A percentile compares a stretch with the other conserved stretches of the same genome.
These are phyloP conservation scores for Poliocrania exsul DNA, from an alignment of 2,797 vertebrate genomes.

Conservation along the genomic window DNA sequence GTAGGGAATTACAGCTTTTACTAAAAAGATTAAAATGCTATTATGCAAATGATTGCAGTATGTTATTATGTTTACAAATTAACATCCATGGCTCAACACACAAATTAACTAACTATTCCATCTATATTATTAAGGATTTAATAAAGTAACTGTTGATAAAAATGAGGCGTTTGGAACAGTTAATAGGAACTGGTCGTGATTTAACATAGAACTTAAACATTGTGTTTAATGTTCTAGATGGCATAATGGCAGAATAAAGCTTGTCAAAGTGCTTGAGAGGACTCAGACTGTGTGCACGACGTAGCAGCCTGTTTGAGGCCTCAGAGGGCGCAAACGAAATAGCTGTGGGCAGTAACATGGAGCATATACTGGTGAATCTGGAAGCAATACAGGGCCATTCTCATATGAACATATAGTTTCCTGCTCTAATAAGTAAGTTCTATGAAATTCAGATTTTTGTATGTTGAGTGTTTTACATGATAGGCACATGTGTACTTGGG, in stretches of 20 bases:
- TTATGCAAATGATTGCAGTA: slow-evolving; percentile 87
- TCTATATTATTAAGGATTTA: slow-evolving; percentile 86
- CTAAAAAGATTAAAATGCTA: slow-evolving; percentile 88
- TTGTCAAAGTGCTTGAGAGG: slow-evolving; percentile 54
- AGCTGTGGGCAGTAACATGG: background rate
- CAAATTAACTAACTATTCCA: slow-evolving; percentile 85
- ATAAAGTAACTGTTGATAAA: slow-evolving; percentile 85
- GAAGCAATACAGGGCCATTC: background rate
- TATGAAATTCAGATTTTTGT: slow-evolving; percentile 62
- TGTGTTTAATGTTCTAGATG: slow-evolving; percentile 79
- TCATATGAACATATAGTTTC: background rate
- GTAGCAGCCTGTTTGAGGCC: background rate
- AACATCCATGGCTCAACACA: slow-evolving; percentile 85
- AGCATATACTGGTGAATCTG: background rate
- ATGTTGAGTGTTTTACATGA: slow-evolving; percentile 39
- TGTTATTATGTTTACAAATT: slow-evolving; percentile 88
- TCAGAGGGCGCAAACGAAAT: background rate
- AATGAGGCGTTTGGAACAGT: slow-evolving; percentile 75
- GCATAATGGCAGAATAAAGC: slow-evolving; percentile 71
- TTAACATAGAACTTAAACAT: slow-evolving; percentile 73
- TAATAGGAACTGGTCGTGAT: slow-evolving; percentile 76
- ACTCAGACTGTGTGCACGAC: slow-evolving; percentile 1
- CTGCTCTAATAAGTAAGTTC: slow-evolving; percentile 22
- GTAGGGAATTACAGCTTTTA: slow-evolving; percentile 85
- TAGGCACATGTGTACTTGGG: background rate